Conservation (phyloP, 2,797 vertebrate species). For the Ambastaia sidthimunki region DNA sequence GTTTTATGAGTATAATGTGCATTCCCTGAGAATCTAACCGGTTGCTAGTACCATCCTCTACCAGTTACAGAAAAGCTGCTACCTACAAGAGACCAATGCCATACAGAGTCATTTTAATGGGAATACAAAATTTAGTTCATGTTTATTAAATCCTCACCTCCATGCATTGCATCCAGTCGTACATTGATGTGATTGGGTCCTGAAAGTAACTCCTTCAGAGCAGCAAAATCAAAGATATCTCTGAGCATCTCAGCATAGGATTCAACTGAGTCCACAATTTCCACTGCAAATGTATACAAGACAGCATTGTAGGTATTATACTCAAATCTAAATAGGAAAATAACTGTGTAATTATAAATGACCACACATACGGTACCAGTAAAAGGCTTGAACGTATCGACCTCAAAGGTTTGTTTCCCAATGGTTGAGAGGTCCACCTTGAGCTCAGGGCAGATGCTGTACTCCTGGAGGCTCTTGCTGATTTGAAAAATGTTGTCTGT, state of each 20-base stretch:
- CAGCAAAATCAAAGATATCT: conserved; percentile 93
- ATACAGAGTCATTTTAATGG: no score
- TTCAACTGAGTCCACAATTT: conserved; percentile 96
- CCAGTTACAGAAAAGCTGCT: no score
- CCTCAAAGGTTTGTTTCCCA: conserved; percentile 94
- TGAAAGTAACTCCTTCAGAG: conserved; percentile 91
- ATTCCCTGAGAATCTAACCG: no score
- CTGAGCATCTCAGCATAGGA: conserved; percentile 93
- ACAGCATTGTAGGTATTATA: neutral
- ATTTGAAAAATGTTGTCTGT: conserved; percentile 96
- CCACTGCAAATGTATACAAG: conserved; percentile 78
- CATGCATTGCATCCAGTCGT: conserved; percentile 96
- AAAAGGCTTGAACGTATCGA: conserved; percentile 94
- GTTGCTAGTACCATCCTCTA: no score
- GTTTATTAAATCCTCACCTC: conserved; percentile 79
- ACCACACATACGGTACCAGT: conserved; percentile 77
- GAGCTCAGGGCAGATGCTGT: conserved; percentile 93
- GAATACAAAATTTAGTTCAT: no score
- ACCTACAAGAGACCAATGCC: no score
- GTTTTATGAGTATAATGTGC: no score
- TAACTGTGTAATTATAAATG: neutral
- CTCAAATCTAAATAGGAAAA: neutral
- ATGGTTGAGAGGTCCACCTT: conserved; percentile 89
- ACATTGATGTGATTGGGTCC: conserved; percentile 89
- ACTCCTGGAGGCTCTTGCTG: conserved; percentile 94